Evolutionary conservation across 2,888 invertebrate genomes (phyloP).

Genomic region (Scaptomyza parva): DNA sequence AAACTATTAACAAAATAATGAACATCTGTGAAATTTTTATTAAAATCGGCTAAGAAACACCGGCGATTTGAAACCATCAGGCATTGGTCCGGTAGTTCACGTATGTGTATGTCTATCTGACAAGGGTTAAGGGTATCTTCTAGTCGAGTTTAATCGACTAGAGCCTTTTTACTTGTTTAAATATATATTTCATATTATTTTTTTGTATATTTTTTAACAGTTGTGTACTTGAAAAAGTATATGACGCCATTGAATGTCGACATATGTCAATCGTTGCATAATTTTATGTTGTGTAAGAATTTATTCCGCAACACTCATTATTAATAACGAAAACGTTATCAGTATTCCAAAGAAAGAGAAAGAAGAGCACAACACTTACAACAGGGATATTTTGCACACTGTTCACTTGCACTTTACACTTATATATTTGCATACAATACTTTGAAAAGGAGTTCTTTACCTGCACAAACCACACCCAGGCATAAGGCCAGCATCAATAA

Average conservation of each 20-base stretch:
- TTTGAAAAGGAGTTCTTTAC: conserved; percentile 65
- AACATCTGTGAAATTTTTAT: too few relatives aligned
- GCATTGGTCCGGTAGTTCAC: too few relatives aligned
- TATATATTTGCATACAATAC: too few relatives aligned
- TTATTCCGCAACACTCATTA: conserved; percentile 44
- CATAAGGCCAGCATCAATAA: conserved; percentile 82
- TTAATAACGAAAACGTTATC: conserved; percentile 10
- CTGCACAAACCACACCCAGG: conserved; percentile 81
- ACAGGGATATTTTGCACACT: conserved; percentile 14
- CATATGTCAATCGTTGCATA: conserved; percentile 55
- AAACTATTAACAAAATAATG: too few relatives aligned
- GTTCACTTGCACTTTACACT: conserved; percentile 9
- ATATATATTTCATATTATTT: neutral
- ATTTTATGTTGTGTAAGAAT: conserved; percentile 48
- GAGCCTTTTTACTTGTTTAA: neutral
- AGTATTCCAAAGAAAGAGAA: conserved; percentile 19
- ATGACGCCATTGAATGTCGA: conserved; percentile 21
- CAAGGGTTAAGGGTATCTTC: too few relatives aligned
- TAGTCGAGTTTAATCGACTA: too few relatives aligned
- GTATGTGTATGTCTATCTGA: too few relatives aligned
- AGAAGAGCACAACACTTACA: too few relatives aligned
- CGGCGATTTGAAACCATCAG: too few relatives aligned
- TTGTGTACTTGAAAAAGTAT: conserved; percentile 10
- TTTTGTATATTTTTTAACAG: neutral
- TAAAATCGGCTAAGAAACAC: too few relatives aligned